Conservation (phyloP, 2,797 vertebrate genomes). For the Sebastes hubbsi region DNA sequence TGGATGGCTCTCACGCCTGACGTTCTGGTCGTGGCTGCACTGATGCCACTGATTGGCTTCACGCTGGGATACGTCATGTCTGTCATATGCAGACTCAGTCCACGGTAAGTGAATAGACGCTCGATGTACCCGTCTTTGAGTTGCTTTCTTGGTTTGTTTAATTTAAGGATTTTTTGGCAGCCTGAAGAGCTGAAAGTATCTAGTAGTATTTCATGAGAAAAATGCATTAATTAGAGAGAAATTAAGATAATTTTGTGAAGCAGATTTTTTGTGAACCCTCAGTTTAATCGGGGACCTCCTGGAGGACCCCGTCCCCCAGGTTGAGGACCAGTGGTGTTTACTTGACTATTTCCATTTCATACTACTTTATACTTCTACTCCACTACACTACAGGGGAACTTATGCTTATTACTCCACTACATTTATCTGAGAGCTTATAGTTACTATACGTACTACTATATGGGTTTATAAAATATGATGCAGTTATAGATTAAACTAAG, state of each 20-base stretch:
- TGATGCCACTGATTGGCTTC: conserved; percentile 87
- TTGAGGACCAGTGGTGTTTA: neutral
- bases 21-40: conserved; percentile 74
- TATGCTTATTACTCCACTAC: neutral
- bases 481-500: neutral
- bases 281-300: neutral
- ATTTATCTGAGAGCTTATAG: neutral
- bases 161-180: neutral
- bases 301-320: too few species aligned
- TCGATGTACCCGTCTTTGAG: neutral
- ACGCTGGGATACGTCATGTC: conserved; percentile 84
- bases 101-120: conserved; percentile 69
- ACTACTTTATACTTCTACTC: neutral
- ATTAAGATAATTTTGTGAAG: neutral
- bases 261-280: neutral
- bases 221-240: neutral
- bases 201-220: neutral
- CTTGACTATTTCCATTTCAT: neutral
- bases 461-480: neutral
- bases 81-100: conserved; percentile 75
- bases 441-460: neutral
- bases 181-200: neutral
- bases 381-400: neutral
- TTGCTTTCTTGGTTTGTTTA: neutral
- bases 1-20: conserved; percentile 73